Evolutionary conservation across 1,140 invertebrate genomes (phyloP).

Genomic region (Drosophila paulistorum): DNA sequence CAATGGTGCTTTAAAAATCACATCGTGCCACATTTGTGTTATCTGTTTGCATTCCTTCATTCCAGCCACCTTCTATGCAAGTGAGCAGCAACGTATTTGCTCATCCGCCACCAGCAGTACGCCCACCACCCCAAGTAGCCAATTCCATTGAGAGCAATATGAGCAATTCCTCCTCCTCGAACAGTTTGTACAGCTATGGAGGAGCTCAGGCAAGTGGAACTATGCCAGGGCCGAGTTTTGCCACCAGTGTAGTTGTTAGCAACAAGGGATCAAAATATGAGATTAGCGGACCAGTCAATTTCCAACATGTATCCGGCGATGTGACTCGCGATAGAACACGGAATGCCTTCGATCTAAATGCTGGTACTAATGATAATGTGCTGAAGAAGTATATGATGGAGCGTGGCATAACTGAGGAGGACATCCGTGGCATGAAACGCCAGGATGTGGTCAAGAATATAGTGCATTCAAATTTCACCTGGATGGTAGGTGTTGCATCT

Average conservation of each 20-base stretch:
- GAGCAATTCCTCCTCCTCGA: constrained; percentile 56
- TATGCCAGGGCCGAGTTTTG: constrained; percentile 60
- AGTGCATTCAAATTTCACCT: constrained; percentile 72
- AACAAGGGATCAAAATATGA: constrained; percentile 73
- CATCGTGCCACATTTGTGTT: constrained; percentile 1
- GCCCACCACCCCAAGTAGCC: constrained; percentile 45
- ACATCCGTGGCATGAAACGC: constrained; percentile 53
- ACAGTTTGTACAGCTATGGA: constrained; percentile 58
- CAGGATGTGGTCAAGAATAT: constrained; percentile 70
- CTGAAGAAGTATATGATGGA: constrained; percentile 78
- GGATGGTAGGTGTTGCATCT: constrained; percentile 56
- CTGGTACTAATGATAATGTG: constrained; percentile 65
- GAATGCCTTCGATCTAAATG: constrained; percentile 69
- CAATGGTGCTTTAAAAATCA: background rate
- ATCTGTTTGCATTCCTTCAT: constrained; percentile 30
- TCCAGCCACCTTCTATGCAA: constrained; percentile 71
- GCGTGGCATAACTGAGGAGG: constrained; percentile 66
- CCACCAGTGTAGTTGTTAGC: constrained; percentile 59
- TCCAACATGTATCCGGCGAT: constrained; percentile 73
- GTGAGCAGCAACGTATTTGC: constrained; percentile 63
- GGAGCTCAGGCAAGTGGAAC: constrained; percentile 37
- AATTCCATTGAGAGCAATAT: constrained; percentile 44
- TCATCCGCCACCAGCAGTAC: constrained; percentile 62
- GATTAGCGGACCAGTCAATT: constrained; percentile 73
- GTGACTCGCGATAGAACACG: constrained; percentile 71